Conservation (phyloP, 2,113 vertebrate species). For the Zosterops borbonicus region DNA sequence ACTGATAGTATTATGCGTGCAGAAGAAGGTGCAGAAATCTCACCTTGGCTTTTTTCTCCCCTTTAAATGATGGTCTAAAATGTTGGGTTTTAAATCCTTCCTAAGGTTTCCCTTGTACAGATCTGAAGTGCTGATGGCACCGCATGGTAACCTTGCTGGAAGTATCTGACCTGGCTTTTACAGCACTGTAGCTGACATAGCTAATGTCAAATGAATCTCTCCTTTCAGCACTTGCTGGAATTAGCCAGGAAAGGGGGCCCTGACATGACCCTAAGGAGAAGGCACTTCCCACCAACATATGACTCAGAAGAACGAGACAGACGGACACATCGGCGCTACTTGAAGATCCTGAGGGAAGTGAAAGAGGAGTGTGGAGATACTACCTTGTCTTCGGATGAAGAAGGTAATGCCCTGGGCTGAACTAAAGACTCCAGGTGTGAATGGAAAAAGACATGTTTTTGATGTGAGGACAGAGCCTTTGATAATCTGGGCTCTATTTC, state of each 20-base stretch:
- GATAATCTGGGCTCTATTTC: not conserved
- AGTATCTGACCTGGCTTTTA: not conserved
- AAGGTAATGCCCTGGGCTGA: constrained; percentile 76
- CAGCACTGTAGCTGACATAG: not conserved
- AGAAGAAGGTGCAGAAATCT: not conserved
- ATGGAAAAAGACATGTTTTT: not conserved
- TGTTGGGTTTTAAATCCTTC: not conserved
- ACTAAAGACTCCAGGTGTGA: not conserved
- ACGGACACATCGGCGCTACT: constrained; percentile 82
- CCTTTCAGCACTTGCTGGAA: constrained; percentile 85
- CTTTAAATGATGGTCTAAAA: not conserved
- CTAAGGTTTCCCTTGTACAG: not conserved
- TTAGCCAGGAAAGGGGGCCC: constrained; percentile 86
- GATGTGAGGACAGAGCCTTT: not conserved
- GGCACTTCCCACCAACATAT: constrained; percentile 62
- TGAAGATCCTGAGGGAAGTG: constrained; percentile 89
- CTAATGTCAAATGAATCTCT: accelerated
- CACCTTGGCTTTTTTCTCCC: not conserved
- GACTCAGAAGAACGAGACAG: constrained; percentile 85
- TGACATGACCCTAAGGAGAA: constrained; percentile 78
- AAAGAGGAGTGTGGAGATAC: constrained; percentile 93
- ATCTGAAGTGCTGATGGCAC: not conserved
- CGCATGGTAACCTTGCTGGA: not conserved
- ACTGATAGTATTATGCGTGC: not conserved
- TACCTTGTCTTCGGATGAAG: constrained; percentile 91